A percentile compares a stretch with the other conserved stretches of the same genome.
Evolutionary conservation across 2,888 invertebrate genomes (phyloP).

Genomic region (Spisula solida): DNA sequence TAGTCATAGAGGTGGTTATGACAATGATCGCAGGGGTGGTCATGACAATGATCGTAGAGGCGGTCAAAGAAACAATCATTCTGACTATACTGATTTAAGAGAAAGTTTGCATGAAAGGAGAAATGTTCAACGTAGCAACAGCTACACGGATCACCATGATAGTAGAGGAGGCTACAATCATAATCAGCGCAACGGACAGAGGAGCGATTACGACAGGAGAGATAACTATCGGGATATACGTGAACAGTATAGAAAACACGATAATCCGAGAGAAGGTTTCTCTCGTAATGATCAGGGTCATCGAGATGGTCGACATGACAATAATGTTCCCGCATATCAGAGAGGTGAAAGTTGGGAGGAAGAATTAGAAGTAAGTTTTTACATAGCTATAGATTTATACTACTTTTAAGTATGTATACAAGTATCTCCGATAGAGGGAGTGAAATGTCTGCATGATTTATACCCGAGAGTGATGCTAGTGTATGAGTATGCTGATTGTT

Average conservation of each 20-base stretch:
- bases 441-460: not conserved
- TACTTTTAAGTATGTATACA: not conserved
- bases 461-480: not conserved
- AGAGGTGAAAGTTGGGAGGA: conserved; percentile 46
- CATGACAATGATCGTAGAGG: conserved; percentile 7
- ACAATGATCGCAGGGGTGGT: not conserved
- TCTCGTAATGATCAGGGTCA: conserved; percentile 41
- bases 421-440: not conserved
- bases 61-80: conserved; percentile 32
- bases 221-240: conserved; percentile 68
- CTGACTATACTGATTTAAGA: conserved; percentile 8
- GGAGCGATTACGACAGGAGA: conserved; percentile 43
- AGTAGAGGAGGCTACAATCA: conserved; percentile 36
- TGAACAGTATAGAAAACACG: conserved; percentile 56
- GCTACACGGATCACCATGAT: conserved; percentile 20
- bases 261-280: conserved; percentile 37
- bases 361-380: conserved; percentile 31
- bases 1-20: conserved; percentile 11
- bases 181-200: conserved; percentile 19
- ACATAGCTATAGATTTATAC: not conserved
- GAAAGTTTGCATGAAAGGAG: conserved; percentile 29
- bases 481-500: not conserved
- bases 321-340: conserved; percentile 41
- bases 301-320: conserved; percentile 55
- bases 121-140: conserved; percentile 16